These are phyloP conservation scores for Halcyon chelicuti DNA, from an alignment of 2,797 vertebrate genomes.

Conservation along the genomic window DNA sequence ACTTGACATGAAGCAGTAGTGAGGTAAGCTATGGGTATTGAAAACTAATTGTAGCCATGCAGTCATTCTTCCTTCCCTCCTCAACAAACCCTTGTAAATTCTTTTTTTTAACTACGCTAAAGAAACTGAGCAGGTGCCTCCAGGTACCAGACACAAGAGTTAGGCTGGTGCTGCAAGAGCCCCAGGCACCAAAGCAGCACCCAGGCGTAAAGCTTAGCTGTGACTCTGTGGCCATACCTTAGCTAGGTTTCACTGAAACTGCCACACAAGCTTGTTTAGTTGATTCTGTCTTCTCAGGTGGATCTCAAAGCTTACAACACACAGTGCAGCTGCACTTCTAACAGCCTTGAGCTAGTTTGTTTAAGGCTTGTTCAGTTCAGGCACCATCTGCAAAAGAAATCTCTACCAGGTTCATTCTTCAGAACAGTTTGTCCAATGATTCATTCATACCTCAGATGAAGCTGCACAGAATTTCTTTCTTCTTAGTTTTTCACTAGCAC, in stretches of 20 bases:
- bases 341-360: not conserved
- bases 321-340: not conserved
- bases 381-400: not conserved
- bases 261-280: not conserved
- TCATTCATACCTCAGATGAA: constrained; percentile 42
- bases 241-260: not conserved
- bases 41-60: not conserved
- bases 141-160: not conserved
- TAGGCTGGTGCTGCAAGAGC: not conserved
- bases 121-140: not conserved
- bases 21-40: fast-evolving
- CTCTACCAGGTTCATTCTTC: not conserved
- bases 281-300: not conserved
- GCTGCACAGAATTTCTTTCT: constrained; percentile 78
- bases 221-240: too few relatives aligned
- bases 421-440: not conserved
- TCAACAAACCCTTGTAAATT: not conserved
- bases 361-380: not conserved
- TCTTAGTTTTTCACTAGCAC: constrained; percentile 28
- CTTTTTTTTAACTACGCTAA: too few relatives aligned
- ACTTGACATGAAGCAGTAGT: fast-evolving
- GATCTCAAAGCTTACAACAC: not conserved
- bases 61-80: not conserved
- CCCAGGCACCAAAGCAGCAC: not conserved
- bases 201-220: not conserved